These are phyloP conservation scores for Radopholus similis DNA, from an alignment of 1,140 invertebrate genomes.

Conservation along the genomic window DNA sequence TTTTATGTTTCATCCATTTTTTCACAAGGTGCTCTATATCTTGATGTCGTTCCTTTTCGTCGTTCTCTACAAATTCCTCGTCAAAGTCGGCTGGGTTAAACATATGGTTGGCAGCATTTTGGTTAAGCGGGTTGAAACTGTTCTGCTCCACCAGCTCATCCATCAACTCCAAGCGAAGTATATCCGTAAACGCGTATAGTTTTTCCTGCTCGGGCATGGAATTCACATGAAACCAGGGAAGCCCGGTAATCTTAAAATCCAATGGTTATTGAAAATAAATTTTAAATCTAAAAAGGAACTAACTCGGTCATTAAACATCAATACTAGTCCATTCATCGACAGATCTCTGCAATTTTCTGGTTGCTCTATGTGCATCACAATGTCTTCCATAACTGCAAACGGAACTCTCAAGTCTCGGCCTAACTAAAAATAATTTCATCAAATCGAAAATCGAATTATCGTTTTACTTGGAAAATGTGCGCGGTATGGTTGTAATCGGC, in stretches of 20 bases:
- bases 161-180: slow-evolving; percentile 11
- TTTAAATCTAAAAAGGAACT: neutral
- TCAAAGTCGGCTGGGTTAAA: neutral
- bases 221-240: slow-evolving; percentile 14
- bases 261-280: neutral
- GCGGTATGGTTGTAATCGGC: slow-evolving; percentile 3
- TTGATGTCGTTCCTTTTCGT: neutral
- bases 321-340: neutral
- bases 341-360: neutral
- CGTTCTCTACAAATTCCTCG: neutral
- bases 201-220: slow-evolving; percentile 5
- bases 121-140: slow-evolving; percentile 8
- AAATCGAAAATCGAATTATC: neutral
- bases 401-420: slow-evolving; percentile 19
- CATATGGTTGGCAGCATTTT: neutral
- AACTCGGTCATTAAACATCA: slow-evolving; percentile 11
- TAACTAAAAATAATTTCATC: slow-evolving; percentile 10
- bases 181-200: slow-evolving; percentile 10
- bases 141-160: slow-evolving; percentile 8
- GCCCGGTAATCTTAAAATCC: neutral
- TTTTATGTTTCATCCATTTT: neutral
- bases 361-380: slow-evolving; percentile 22
- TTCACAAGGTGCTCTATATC: neutral
- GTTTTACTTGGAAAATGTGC: slow-evolving; percentile 1
- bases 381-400: slow-evolving; percentile 6